A percentile compares a stretch with the other conserved stretches of the same genome.
Evolutionary conservation across 2,797 vertebrate species (phyloP).

Genomic region (Gymnoscopelus braueri): DNA sequence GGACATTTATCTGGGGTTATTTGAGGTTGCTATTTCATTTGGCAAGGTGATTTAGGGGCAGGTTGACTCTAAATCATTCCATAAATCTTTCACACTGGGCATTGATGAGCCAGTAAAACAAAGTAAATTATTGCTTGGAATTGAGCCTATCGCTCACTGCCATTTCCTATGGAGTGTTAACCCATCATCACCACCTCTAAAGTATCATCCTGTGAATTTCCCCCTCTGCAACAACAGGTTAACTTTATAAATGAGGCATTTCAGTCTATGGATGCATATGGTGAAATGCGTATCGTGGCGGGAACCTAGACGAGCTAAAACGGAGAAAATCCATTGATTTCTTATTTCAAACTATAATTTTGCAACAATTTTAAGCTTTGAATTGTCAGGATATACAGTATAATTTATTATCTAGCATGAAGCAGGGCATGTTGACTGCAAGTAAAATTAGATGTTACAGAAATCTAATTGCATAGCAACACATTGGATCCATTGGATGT

Average conservation of each 20-base stretch:
- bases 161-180: slow-evolving; percentile 31
- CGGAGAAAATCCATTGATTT: not conserved
- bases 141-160: slow-evolving; percentile 29
- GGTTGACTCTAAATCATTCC: slow-evolving; percentile 18
- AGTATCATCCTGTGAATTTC: slow-evolving; percentile 15
- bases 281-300: slow-evolving; percentile 6
- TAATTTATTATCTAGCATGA: slow-evolving; percentile 17
- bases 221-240: slow-evolving; percentile 33
- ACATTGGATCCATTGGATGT: slow-evolving; percentile 16
- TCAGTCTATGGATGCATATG: not conserved
- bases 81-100: slow-evolving; percentile 50
- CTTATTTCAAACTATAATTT: not conserved
- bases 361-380: not conserved
- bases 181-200: slow-evolving; percentile 29
- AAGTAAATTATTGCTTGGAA: slow-evolving; percentile 33
- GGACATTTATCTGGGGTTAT: slow-evolving; percentile 32
- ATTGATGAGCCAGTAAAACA: slow-evolving; percentile 37
- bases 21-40: slow-evolving; percentile 33
- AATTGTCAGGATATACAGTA: not conserved
- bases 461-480: slow-evolving; percentile 30
- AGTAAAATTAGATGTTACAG: slow-evolving; percentile 15
- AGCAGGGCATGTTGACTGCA: slow-evolving; percentile 9
- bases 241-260: slow-evolving; percentile 19
- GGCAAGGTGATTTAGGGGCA: slow-evolving; percentile 32
- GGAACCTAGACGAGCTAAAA: slow-evolving; percentile 33